phyloP scores from a whole-genome alignment of 2,797 vertebrate genomes.

The Anabas testudineus region DNA sequence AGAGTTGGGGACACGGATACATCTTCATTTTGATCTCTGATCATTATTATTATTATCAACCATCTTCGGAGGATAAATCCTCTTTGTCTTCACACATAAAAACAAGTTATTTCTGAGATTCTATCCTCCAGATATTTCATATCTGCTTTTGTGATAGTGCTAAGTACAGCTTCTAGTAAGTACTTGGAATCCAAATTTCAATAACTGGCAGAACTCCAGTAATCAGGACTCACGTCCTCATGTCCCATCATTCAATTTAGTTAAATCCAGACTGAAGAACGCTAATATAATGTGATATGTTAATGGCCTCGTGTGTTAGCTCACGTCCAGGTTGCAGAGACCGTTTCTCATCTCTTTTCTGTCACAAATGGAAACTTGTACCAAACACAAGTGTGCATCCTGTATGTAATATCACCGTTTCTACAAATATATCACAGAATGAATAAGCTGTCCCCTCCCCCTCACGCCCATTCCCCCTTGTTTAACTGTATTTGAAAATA shows the following conservation, averaged over 20 bases:
- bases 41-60: too few relatives aligned
- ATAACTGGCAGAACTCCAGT: not conserved
- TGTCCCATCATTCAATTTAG: not conserved
- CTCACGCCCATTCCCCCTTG: slow-evolving; percentile 54
- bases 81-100: not conserved
- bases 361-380: slow-evolving; percentile 40
- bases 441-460: slow-evolving; percentile 54
- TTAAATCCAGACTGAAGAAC: not conserved
- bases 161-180: not conserved
- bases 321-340: not conserved
- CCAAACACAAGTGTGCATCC: slow-evolving; percentile 37
- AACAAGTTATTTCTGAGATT: too few relatives aligned
- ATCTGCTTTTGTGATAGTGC: not conserved
- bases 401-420: slow-evolving; percentile 48
- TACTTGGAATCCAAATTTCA: not conserved
- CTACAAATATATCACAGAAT: slow-evolving; percentile 41
- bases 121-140: too few relatives aligned
- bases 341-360: slow-evolving; percentile 9
- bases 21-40: too few relatives aligned
- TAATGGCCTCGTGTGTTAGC: not conserved
- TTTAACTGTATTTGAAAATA: slow-evolving; percentile 82
- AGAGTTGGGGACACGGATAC: too few relatives aligned
- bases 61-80: too few relatives aligned
- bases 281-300: too few relatives aligned
- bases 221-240: too few relatives aligned